Percentiles rank a stretch among this genome's conserved stretches.
Conservation (phyloP, 2,888 invertebrate species). For the Netelia melanura region DNA sequence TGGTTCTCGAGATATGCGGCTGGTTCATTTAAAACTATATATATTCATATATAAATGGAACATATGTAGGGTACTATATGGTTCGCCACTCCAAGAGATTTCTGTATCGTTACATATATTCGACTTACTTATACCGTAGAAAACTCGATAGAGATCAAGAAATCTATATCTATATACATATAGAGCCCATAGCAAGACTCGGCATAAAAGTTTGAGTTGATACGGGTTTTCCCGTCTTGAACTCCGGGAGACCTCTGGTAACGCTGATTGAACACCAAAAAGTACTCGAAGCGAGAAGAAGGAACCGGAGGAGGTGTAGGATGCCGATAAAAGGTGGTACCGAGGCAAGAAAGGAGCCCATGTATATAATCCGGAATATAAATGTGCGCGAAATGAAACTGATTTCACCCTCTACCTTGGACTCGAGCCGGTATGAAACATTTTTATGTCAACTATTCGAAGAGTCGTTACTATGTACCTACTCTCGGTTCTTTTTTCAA, state of each 20-base stretch:
- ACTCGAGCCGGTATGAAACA: constrained; percentile 61
- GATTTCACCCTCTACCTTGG: constrained; percentile 54
- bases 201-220: constrained; percentile 19
- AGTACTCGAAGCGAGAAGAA: constrained; percentile 40
- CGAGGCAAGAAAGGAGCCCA: constrained; percentile 45
- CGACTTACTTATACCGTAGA: background rate
- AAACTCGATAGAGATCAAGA: background rate
- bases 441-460: constrained; percentile 32
- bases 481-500: constrained; percentile 2
- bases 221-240: background rate
- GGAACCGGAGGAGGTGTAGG: constrained; percentile 2
- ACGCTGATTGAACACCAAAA: constrained; percentile 59
- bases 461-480: constrained; percentile 25
- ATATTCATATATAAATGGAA: background rate
- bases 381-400: constrained; percentile 3
- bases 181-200: background rate
- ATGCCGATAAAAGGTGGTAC: constrained; percentile 35
- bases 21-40: background rate
- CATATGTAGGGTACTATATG: background rate
- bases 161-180: background rate
- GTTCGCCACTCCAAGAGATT: background rate
- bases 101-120: background rate
- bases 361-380: constrained; percentile 65
- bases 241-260: constrained; percentile 5
- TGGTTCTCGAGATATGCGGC: too few relatives aligned